Conservation (phyloP, 1,140 invertebrate genomes). For the Drosophila sp. region DNA sequence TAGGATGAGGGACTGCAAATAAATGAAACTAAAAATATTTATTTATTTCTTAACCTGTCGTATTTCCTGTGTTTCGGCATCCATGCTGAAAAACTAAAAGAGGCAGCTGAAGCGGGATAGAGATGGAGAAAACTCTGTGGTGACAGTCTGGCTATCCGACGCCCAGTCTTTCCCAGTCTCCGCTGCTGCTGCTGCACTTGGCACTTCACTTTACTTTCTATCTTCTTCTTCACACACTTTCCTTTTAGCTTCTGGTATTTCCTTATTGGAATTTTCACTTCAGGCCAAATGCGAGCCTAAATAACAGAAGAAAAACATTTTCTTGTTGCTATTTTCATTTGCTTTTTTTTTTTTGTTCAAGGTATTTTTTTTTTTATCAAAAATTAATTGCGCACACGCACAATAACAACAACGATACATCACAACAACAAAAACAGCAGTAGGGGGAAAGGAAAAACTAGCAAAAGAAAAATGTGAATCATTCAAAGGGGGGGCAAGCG, state of each 20-base stretch:
- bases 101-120: slow-evolving; percentile 25
- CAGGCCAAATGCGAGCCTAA: slow-evolving; percentile 58
- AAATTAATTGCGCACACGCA: slow-evolving; percentile 76
- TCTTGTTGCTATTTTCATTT: slow-evolving; percentile 25
- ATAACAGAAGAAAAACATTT: slow-evolving; percentile 54
- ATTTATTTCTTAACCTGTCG: slow-evolving; percentile 67
- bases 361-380: slow-evolving; percentile 38
- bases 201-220: slow-evolving; percentile 69
- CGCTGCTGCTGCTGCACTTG: slow-evolving; percentile 50
- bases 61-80: slow-evolving; percentile 82
- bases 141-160: slow-evolving; percentile 65
- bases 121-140: slow-evolving; percentile 54
- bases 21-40: slow-evolving; percentile 41
- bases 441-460: slow-evolving; percentile 41
- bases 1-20: background rate
- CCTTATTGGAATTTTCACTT: slow-evolving; percentile 68
- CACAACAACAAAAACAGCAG: slow-evolving; percentile 25
- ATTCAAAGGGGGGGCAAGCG: slow-evolving; percentile 45
- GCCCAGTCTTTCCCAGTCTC: slow-evolving; percentile 52
- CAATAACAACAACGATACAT: slow-evolving; percentile 33
- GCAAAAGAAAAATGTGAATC: slow-evolving; percentile 75
- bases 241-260: slow-evolving; percentile 37
- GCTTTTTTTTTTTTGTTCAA: slow-evolving; percentile 14
- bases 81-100: slow-evolving; percentile 59
- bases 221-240: slow-evolving; percentile 52